phyloP scores from a whole-genome alignment of 1,140 invertebrate genomes.

The Drosophila neocordata region DNA sequence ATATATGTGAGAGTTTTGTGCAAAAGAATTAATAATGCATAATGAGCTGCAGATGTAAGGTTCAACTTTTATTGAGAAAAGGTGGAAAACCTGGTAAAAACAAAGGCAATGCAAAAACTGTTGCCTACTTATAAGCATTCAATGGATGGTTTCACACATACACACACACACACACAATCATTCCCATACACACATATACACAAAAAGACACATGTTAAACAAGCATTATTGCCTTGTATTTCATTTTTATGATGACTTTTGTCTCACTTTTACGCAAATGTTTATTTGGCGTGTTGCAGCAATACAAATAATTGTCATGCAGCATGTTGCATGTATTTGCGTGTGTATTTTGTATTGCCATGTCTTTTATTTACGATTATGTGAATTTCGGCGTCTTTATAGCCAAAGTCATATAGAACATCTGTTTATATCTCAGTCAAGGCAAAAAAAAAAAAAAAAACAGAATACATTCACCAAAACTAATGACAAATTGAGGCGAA shows the following conservation, averaged over 20 bases:
- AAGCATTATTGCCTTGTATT: conserved; percentile 76
- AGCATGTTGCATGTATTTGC: conserved; percentile 62
- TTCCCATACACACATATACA: conserved; percentile 10
- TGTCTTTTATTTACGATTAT: conserved; percentile 71
- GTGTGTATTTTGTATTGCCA: conserved; percentile 27
- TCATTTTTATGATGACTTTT: conserved; percentile 78
- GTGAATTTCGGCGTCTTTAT: conserved; percentile 53
- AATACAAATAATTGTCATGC: conserved; percentile 79
- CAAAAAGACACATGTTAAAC: conserved; percentile 57
- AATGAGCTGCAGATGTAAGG: conserved; percentile 54
- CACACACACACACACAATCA: conserved; percentile 7
- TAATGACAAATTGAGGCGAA: conserved; percentile 39
- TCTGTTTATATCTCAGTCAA: conserved; percentile 32
- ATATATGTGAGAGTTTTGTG: conserved; percentile 6
- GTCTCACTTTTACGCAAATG: conserved; percentile 54
- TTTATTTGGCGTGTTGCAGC: conserved; percentile 78
- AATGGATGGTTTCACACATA: conserved; percentile 1
- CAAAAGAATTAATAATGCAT: conserved; percentile 56
- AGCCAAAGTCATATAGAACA: conserved; percentile 26
- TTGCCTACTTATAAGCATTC: conserved; percentile 62
- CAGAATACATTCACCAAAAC: conserved; percentile 6
- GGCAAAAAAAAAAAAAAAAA: not conserved
- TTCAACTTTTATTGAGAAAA: conserved; percentile 44
- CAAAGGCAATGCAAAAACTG: conserved; percentile 39
- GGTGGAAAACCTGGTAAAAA: conserved; percentile 14